These are phyloP conservation scores for Macrophya annulata DNA, from an alignment of 2,888 invertebrate species.

Conservation along the genomic window DNA sequence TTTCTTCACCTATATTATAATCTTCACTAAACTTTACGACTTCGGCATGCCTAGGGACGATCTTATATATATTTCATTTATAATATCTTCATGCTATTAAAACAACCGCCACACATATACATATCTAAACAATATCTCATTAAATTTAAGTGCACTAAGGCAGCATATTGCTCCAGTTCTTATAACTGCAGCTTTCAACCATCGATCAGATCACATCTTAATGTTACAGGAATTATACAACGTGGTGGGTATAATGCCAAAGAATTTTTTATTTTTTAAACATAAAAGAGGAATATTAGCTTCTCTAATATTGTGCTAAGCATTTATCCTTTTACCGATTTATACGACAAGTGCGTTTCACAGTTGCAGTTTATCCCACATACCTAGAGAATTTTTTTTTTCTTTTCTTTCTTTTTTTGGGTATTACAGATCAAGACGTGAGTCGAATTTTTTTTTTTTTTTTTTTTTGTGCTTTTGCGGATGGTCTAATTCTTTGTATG, in stretches of 20 bases:
- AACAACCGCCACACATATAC: neutral
- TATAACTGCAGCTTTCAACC: neutral
- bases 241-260: neutral
- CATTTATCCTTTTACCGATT: neutral
- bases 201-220: too few relatives aligned
- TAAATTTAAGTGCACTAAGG: neutral
- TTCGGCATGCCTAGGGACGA: conserved; percentile 51
- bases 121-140: too few relatives aligned
- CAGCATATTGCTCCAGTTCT: neutral
- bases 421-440: neutral
- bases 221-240: neutral
- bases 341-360: conserved; percentile 15
- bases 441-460: neutral
- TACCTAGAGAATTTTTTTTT: neutral
- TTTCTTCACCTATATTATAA: conserved; percentile 40
- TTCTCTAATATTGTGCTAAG: neutral
- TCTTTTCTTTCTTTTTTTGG: neutral
- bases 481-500: conserved; percentile 17
- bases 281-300: too few relatives aligned
- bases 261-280: too few relatives aligned
- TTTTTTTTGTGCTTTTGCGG: neutral
- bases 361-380: neutral
- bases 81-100: neutral
- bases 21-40: conserved; percentile 50
- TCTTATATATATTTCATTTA: neutral